Percentiles rank a stretch among this genome's conserved stretches.
Conservation (phyloP, 2,888 invertebrate genomes). For the Nephrotoma appendiculata region DNA sequence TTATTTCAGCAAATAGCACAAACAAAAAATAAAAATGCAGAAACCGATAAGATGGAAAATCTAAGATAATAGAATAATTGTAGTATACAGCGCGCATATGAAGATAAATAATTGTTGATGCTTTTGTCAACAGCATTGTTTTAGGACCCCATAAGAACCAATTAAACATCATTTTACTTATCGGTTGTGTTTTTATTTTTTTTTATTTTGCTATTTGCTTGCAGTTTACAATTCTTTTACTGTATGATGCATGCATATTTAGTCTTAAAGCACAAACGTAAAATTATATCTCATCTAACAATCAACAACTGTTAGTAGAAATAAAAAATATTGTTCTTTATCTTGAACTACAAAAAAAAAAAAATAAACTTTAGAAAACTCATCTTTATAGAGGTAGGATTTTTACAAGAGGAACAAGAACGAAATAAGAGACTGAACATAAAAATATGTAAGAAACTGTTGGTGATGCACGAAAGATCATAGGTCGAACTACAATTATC, state of each 20-base stretch:
- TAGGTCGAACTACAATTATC: slow-evolving; percentile 1
- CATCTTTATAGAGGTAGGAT: neutral
- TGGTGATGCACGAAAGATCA: slow-evolving; percentile 3
- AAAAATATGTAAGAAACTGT: neutral
- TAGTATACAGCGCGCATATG: neutral
- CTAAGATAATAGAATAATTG: neutral
- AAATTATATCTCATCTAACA: neutral
- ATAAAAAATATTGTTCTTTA: neutral
- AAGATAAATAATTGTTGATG: neutral
- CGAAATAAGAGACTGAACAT: neutral
- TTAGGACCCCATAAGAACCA: neutral
- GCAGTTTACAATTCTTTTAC: neutral
- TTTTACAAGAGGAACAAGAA: neutral
- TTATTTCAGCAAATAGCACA: neutral
- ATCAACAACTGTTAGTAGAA: neutral
- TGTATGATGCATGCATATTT: neutral
- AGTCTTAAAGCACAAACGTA: neutral
- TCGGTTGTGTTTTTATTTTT: neutral
- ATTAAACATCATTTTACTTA: neutral
- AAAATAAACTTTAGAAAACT: neutral
- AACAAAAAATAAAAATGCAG: neutral
- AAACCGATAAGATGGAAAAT: neutral
- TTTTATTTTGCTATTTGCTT: neutral
- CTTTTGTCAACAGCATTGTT: neutral
- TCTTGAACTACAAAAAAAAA: neutral